Percentiles rank a stretch among this genome's conserved stretches.
phyloP scores from a whole-genome alignment of 2,113 vertebrate genomes.

The Sminthopsis crassicaudata region DNA sequence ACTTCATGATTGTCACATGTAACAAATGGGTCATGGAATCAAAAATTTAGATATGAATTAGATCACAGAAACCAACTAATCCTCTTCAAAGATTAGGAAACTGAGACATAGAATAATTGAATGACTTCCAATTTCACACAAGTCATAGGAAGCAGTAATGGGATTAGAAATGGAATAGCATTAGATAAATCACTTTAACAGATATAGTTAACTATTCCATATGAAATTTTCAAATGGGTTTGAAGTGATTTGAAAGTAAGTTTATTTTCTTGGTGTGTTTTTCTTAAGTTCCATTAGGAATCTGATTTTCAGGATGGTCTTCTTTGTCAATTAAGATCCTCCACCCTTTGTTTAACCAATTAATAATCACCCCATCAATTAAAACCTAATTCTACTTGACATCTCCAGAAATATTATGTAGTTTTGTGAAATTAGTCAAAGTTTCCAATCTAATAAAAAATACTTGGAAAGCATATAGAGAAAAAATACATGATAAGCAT shows the following conservation, averaged over 20 bases:
- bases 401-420: constrained; percentile 64
- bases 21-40: not conserved
- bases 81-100: not conserved
- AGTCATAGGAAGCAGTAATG: not conserved
- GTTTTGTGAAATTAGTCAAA: constrained; percentile 53
- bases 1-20: not conserved
- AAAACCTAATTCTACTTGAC: constrained; percentile 73
- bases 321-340: constrained; percentile 37
- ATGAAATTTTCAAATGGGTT: not conserved
- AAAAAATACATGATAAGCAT: too few relatives aligned
- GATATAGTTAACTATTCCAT: not conserved
- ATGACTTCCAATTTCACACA: not conserved
- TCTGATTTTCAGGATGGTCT: not conserved
- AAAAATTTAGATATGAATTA: not conserved
- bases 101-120: not conserved
- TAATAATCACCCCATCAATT: constrained; percentile 78
- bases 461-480: constrained; percentile 54
- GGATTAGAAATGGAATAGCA: not conserved
- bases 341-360: constrained; percentile 67
- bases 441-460: constrained; percentile 73
- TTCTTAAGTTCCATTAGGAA: not conserved
- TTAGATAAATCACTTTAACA: not conserved
- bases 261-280: not conserved
- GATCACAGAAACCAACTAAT: not conserved
- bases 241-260: not conserved